phyloP scores from a whole-genome alignment of 2,797 vertebrate genomes.

The Pitangus sulphuratus region DNA sequence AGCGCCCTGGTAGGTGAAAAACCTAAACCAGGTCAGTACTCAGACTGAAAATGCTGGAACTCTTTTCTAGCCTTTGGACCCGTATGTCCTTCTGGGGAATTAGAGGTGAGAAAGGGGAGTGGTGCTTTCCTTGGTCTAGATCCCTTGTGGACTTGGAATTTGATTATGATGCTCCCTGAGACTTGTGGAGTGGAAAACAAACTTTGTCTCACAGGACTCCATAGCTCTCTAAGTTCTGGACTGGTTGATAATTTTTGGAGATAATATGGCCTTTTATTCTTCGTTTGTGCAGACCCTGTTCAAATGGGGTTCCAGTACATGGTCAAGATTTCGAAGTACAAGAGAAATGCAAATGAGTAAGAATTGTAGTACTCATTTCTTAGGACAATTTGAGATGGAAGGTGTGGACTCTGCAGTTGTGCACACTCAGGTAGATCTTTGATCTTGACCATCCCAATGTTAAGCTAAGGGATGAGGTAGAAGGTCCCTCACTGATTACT shows the following conservation, averaged over 20 bases:
- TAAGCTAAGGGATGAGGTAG: background rate
- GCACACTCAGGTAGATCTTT: background rate
- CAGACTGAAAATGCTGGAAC: background rate
- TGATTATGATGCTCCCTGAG: accelerated
- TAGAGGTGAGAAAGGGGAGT: background rate
- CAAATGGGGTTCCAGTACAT: accelerated
- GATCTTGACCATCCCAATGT: background rate
- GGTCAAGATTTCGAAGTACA: background rate
- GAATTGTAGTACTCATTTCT: background rate
- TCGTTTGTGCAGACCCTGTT: background rate
- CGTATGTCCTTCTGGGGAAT: background rate
- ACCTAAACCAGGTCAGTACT: background rate
- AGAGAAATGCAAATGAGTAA: background rate
- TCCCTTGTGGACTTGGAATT: background rate
- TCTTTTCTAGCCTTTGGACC: background rate
- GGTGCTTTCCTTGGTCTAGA: background rate
- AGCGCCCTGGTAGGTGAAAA: background rate
- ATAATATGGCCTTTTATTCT: background rate
- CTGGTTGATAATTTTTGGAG: background rate
- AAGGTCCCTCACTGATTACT: background rate
- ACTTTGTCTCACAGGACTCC: background rate
- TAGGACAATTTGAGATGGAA: background rate
- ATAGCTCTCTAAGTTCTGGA: background rate
- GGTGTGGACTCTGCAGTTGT: background rate
- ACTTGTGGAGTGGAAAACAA: background rate